Evolutionary conservation across 2,888 invertebrate genomes (phyloP).

Genomic region (Pseudococcus longispinus): DNA sequence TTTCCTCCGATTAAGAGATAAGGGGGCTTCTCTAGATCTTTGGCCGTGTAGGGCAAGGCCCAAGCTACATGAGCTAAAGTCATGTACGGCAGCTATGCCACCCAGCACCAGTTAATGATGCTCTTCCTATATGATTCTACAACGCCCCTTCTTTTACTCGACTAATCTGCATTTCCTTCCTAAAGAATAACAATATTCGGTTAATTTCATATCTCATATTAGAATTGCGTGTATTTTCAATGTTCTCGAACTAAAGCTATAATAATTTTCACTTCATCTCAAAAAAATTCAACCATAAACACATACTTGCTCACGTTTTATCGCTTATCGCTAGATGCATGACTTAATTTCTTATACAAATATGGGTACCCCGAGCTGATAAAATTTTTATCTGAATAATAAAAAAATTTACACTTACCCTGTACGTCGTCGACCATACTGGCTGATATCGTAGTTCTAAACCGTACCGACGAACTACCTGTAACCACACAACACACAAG

Average conservation of each 20-base stretch:
- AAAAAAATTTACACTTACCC: slow-evolving; percentile 10
- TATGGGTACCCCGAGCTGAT: background rate
- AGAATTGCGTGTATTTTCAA: background rate
- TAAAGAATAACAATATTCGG: background rate
- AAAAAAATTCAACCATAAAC: background rate
- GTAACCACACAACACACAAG: background rate
- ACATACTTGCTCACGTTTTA: background rate
- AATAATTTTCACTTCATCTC: background rate
- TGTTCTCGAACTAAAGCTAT: background rate
- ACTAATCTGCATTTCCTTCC: background rate
- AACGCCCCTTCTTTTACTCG: background rate
- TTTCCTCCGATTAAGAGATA: too few relatives aligned
- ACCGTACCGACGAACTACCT: slow-evolving; percentile 14
- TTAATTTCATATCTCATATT: background rate
- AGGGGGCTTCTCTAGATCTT: too few relatives aligned
- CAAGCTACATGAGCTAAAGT: too few relatives aligned
- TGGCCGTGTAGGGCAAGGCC: too few relatives aligned
- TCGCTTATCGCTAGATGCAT: background rate
- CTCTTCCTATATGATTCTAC: background rate
- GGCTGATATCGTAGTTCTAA: slow-evolving; percentile 5
- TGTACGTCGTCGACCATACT: slow-evolving; percentile 23
- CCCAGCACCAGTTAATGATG: too few relatives aligned
- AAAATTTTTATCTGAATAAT: background rate
- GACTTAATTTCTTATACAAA: background rate
- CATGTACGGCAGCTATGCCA: too few relatives aligned